Conservation (phyloP, 2,888 invertebrate genomes). For the Synergus laeviventris region DNA sequence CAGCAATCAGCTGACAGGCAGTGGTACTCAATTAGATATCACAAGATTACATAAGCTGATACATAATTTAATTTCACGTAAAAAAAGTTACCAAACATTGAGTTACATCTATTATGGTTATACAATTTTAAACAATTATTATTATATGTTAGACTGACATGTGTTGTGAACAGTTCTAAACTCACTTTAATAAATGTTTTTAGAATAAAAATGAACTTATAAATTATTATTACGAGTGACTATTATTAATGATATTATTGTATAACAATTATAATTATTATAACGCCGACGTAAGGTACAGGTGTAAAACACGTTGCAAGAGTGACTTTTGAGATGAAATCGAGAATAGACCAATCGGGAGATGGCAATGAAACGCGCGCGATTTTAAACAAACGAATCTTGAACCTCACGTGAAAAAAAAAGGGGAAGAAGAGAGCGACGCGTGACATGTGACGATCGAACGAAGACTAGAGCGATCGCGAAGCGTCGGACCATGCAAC, state of each 20-base stretch:
- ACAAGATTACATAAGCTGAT: background rate
- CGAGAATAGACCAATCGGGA: background rate
- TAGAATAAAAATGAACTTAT: background rate
- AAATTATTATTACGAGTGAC: background rate
- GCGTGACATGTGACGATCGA: conserved; percentile 13
- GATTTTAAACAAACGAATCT: conserved; percentile 6
- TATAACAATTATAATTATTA: background rate
- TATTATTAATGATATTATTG: background rate
- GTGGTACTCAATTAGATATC: background rate
- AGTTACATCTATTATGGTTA: background rate
- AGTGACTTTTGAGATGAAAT: background rate
- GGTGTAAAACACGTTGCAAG: no score
- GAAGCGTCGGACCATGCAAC: conserved; percentile 16
- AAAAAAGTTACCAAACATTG: background rate
- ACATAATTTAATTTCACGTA: background rate
- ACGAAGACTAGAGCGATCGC: conserved; percentile 21
- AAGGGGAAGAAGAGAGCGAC: background rate
- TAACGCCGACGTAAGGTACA: background rate
- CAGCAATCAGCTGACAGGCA: background rate
- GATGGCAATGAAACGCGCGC: background rate
- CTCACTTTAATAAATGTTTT: background rate
- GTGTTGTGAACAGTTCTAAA: background rate
- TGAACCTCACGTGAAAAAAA: background rate
- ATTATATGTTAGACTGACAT: background rate
- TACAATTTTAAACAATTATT: background rate